Conservation (phyloP, 2,113 vertebrate genomes). For the Porphyrio hochstetteri region DNA sequence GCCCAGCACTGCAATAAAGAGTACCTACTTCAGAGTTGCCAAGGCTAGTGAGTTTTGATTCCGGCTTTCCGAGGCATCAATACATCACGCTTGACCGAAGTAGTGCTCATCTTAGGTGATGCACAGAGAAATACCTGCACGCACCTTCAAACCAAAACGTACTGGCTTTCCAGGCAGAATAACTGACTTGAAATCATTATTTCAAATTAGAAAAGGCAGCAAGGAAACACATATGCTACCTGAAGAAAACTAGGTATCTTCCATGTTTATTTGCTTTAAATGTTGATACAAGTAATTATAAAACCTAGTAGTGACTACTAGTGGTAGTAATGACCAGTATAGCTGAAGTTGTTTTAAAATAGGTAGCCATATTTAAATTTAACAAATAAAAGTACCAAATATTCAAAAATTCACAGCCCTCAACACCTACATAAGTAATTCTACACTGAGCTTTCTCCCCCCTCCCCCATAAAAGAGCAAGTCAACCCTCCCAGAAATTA, state of each 20-base stretch:
- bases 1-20: no score
- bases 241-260: background rate
- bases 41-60: no score
- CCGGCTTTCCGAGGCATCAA: no score
- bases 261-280: background rate
- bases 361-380: background rate
- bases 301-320: background rate
- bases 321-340: background rate
- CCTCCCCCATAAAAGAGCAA: background rate
- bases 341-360: background rate
- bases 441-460: background rate
- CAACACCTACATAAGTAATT: background rate
- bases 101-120: background rate
- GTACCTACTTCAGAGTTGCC: no score
- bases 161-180: background rate
- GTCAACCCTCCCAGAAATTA: background rate
- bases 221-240: background rate
- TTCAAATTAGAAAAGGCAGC: background rate
- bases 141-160: background rate
- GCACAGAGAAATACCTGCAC: background rate
- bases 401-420: background rate
- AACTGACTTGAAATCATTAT: background rate
- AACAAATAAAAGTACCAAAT: background rate
- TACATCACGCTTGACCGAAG: background rate
- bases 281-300: background rate